Conservation (phyloP, 2,113 vertebrate genomes). For the Copsychus sechellarum region DNA sequence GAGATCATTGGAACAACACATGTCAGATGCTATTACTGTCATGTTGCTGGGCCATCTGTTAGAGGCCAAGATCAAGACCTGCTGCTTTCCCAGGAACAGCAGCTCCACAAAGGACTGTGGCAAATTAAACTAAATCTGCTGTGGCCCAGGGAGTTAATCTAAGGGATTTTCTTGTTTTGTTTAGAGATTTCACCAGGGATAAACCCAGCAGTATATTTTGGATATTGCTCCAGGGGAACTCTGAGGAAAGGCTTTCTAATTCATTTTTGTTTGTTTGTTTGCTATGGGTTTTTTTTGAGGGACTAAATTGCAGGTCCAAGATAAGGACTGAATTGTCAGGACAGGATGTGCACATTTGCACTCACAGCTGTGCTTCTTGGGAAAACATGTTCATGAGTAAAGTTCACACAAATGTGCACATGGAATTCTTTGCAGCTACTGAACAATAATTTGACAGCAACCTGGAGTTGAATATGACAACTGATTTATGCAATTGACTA, state of each 20-base stretch:
- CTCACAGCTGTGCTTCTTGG: background rate
- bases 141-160: background rate
- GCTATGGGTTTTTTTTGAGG: background rate
- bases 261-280: background rate
- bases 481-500: background rate
- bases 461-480: background rate
- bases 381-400: background rate
- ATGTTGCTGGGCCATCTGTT: constrained; percentile 80
- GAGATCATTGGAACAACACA: constrained; percentile 78
- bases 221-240: background rate
- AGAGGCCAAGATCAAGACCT: constrained; percentile 76
- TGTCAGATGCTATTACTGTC: constrained; percentile 81
- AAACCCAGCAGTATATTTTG: background rate
- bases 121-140: constrained; percentile 57
- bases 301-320: background rate
- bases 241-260: background rate
- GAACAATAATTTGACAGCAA: background rate
- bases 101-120: constrained; percentile 63
- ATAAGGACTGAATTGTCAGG: background rate
- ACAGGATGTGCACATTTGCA: background rate
- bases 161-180: constrained; percentile 27
- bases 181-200: background rate
- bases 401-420: background rate
- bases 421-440: background rate
- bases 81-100: constrained; percentile 64